Conservation (phyloP, 2,797 vertebrate genomes). For the Orestias chungarensis region DNA sequence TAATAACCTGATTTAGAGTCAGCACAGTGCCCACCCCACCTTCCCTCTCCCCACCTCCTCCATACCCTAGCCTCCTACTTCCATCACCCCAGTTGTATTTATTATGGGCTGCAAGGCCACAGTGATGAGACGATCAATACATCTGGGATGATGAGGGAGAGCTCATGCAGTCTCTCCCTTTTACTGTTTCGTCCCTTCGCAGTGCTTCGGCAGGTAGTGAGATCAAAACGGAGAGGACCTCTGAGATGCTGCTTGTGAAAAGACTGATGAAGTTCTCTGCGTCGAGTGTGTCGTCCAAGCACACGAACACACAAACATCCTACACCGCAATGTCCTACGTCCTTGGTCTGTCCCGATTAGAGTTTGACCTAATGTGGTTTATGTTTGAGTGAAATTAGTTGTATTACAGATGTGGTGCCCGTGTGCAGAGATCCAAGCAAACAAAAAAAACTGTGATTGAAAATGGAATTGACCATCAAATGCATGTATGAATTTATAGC, state of each 20-base stretch:
- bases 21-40: slow-evolving; percentile 37
- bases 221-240: slow-evolving; percentile 76
- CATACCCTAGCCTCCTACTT: slow-evolving; percentile 21
- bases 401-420: slow-evolving; percentile 37
- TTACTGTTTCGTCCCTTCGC: slow-evolving; percentile 67
- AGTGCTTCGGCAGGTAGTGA: slow-evolving; percentile 77
- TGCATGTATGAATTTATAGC: slow-evolving; percentile 13
- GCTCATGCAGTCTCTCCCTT: slow-evolving; percentile 65
- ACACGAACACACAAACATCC: slow-evolving; percentile 48
- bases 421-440: slow-evolving; percentile 31
- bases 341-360: slow-evolving; percentile 78
- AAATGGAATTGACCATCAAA: slow-evolving; percentile 12
- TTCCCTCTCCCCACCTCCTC: neutral
- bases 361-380: slow-evolving; percentile 73
- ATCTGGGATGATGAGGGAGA: slow-evolving; percentile 78
- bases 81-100: slow-evolving; percentile 77
- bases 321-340: slow-evolving; percentile 71
- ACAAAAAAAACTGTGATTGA: slow-evolving; percentile 13
- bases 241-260: slow-evolving; percentile 71
- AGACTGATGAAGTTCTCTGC: slow-evolving; percentile 76
- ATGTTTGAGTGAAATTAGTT: slow-evolving; percentile 60
- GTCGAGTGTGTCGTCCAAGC: slow-evolving; percentile 73
- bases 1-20: slow-evolving; percentile 73
- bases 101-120: slow-evolving; percentile 78
- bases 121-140: slow-evolving; percentile 79